A percentile compares a stretch with the other conserved stretches of the same genome.
Conservation (phyloP, 2,113 vertebrate genomes). For the Otocyon megalotis region DNA sequence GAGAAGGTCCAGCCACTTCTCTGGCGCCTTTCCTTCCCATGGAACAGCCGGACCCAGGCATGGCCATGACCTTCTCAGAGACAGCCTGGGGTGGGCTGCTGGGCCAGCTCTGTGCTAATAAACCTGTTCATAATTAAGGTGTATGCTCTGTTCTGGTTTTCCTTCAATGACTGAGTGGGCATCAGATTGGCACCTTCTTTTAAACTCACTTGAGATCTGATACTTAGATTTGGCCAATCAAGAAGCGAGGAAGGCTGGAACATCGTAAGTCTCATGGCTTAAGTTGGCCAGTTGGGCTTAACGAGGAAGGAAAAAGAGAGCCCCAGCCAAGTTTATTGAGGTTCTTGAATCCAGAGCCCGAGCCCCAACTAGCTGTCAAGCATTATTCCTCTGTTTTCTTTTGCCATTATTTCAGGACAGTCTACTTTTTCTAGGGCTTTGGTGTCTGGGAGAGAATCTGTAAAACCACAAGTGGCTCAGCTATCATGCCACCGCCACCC, state of each 20-base stretch:
- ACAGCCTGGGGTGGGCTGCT: not conserved
- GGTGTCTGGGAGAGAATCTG: not conserved
- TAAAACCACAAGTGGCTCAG: not conserved
- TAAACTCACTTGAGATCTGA: slow-evolving; percentile 29
- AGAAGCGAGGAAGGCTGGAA: not conserved
- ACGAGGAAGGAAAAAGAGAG: not conserved
- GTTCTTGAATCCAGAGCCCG: not conserved
- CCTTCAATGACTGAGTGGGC: not conserved
- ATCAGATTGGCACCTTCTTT: not conserved
- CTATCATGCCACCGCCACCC: not conserved
- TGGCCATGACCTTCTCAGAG: not conserved
- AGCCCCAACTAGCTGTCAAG: not conserved
- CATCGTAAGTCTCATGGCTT: not conserved
- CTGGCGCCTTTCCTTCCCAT: not conserved
- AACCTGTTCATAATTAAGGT: not conserved
- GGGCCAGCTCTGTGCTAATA: not conserved
- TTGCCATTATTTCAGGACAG: not conserved
- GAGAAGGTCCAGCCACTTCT: not conserved
- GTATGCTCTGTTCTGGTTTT: not conserved
- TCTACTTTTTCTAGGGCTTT: not conserved
- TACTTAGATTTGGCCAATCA: not conserved
- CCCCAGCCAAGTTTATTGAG: not conserved
- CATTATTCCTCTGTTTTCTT: not conserved
- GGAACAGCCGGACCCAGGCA: not conserved
- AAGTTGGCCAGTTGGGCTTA: not conserved